These are phyloP conservation scores for Odocoileus hemionus DNA, from an alignment of 2,113 vertebrate genomes.

Conservation along the genomic window DNA sequence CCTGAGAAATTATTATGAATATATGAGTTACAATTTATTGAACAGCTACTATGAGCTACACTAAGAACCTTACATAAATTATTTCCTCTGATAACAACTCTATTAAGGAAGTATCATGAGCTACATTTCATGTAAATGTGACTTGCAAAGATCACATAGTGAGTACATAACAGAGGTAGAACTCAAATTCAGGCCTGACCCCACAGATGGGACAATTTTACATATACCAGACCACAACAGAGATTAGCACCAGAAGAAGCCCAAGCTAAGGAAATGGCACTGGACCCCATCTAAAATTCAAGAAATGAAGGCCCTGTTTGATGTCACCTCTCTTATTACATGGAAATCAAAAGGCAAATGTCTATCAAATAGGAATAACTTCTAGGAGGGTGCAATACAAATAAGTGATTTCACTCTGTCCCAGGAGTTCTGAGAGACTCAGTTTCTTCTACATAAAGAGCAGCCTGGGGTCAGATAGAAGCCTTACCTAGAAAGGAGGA, in stretches of 20 bases:
- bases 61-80: not conserved
- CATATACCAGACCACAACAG: not conserved
- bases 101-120: not conserved
- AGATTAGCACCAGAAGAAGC: slow-evolving; percentile 10
- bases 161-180: slow-evolving; percentile 12
- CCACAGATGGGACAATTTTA: slow-evolving; percentile 5
- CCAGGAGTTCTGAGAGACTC: not conserved
- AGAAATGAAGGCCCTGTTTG: not conserved
- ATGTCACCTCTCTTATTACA: not conserved
- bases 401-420: not conserved
- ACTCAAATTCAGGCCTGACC: slow-evolving; percentile 17
- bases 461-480: slow-evolving; percentile 18
- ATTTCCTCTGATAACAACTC: not conserved
- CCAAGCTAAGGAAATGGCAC: slow-evolving; percentile 19
- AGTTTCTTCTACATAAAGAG: not conserved
- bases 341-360: not conserved
- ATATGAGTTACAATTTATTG: slow-evolving; percentile 39
- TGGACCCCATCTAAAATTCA: not conserved
- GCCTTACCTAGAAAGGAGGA: slow-evolving; percentile 89
- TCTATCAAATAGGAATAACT: not conserved
- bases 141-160: not conserved
- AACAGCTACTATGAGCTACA: not conserved
- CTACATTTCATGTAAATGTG: slow-evolving; percentile 21
- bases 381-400: not conserved
- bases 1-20: slow-evolving; percentile 12